A percentile compares a stretch with the other conserved stretches of the same genome.
phyloP scores from a whole-genome alignment of 2,113 vertebrate genomes.

The Deroptyus accipitrinus region DNA sequence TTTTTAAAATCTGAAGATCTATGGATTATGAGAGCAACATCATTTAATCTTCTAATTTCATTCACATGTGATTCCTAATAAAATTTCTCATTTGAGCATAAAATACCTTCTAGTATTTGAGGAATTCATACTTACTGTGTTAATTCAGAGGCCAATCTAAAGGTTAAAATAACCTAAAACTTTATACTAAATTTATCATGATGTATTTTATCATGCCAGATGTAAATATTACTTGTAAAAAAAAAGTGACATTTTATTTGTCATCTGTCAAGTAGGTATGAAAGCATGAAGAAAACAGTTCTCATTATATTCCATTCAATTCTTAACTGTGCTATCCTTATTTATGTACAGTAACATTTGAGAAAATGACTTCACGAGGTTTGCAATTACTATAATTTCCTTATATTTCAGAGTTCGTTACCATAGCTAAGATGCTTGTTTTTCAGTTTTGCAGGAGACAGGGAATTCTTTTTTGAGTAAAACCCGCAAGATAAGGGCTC shows the following conservation, averaged over 20 bases:
- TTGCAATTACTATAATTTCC: not conserved
- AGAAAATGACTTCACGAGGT: not conserved
- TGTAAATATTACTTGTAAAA: not conserved
- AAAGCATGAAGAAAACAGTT: not conserved
- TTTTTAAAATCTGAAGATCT: not conserved
- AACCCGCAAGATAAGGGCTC: not conserved
- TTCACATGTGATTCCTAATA: not conserved
- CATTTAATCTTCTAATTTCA: not conserved
- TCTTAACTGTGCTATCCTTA: fast-evolving
- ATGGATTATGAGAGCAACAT: not conserved
- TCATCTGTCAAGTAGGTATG: not conserved
- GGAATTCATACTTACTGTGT: not conserved
- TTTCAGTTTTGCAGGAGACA: not conserved
- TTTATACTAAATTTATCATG: not conserved
- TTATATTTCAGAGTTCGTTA: not conserved
- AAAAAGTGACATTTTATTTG: not conserved
- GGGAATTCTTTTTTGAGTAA: not conserved
- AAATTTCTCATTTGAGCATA: not conserved
- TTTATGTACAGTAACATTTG: not conserved
- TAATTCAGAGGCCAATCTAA: not conserved
- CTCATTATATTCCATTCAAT: not conserved
- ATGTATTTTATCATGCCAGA: not conserved
- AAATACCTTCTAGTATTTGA: not conserved
- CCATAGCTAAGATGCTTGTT: not conserved
- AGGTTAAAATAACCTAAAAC: not conserved